Base-by-base conservation (phyloP, 64 coral and sea anemone species). In the Cladopsammia gracilis region DNA sequence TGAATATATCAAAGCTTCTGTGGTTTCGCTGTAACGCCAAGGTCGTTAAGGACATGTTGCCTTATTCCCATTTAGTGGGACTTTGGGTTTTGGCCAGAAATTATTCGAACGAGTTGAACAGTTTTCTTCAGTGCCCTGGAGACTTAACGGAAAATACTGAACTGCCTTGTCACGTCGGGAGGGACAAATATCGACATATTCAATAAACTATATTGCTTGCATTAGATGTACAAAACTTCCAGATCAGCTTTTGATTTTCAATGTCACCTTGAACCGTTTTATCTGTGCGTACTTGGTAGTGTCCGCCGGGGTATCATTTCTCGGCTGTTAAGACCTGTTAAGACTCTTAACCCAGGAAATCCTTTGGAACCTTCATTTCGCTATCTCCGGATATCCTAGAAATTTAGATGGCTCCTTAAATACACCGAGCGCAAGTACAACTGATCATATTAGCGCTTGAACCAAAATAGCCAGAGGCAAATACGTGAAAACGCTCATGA, bases 271-370 rank as follows among this genome's bases (percentile, higher is more conserved):
- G 14, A 48, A 75, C 48, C 20, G 44, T 49, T 51, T 75, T 75
- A 75, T 75, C 72, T 75, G 34, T 43, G 13, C 46, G 12, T 20
- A 49, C 48, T 75, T 57, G 54, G 7, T 57, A 10, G 7, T 57
- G 54, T 42, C 48, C 72, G 72, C 8, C 72, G 43, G 72, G 48
- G 4, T 64, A 34, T 34, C 34, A 34, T 2, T 34, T 34, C 34
- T 34, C 34, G 34, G 34, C 34, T 34, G 34, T 34, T 34, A 49
- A 77, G 23, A 13, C 77, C 34, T 34, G 34, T 34, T 34, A 49
- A 77, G 23, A 13, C 77, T 7, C 77, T 79, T 79, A 24, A 79
- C 77, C 19, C 77, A 79, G 77, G 53, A 79, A 79, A 79, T 79
- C 23, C 65, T 69, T 69, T 20, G 12, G 42, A 75, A 34, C 13